phyloP scores from a whole-genome alignment of 2,888 invertebrate genomes.

The Drosophila heteroneura region DNA sequence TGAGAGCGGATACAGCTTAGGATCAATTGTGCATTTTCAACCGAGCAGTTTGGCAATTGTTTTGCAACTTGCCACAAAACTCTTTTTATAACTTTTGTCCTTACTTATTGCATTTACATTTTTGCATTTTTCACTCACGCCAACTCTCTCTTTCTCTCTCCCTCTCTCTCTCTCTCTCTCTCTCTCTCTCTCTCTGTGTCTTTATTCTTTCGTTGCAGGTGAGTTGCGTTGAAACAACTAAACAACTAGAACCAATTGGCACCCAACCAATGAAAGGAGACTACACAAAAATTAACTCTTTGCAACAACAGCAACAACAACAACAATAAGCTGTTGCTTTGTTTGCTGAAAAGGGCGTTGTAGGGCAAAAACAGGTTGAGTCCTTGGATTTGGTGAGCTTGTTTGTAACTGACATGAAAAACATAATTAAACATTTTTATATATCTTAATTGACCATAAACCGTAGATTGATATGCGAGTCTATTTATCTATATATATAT shows the following conservation, averaged over 20 bases:
- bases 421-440: not conserved
- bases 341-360: not conserved
- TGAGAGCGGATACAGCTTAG: conserved; percentile 15
- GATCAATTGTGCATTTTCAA: conserved; percentile 30
- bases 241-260: conserved; percentile 34
- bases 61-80: conserved; percentile 14
- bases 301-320: conserved; percentile 6
- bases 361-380: not conserved
- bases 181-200: conserved; percentile 1
- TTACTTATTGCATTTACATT: conserved; percentile 43
- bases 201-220: conserved; percentile 45
- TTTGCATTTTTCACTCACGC: not conserved
- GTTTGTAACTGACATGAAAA: not conserved
- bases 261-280: conserved; percentile 28
- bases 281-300: not conserved
- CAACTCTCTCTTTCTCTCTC: not conserved
- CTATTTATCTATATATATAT: not conserved
- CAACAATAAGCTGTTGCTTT: conserved; percentile 31
- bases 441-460: not conserved
- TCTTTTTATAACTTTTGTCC: conserved; percentile 12
- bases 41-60: conserved; percentile 22
- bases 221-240: conserved; percentile 36
- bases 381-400: conserved; percentile 35
- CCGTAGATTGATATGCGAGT: not conserved
- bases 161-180: not conserved